A percentile compares a stretch with the other conserved stretches of the same genome.
phyloP scores from a whole-genome alignment of 2,113 vertebrate species.

The Callionymus lyra region DNA sequence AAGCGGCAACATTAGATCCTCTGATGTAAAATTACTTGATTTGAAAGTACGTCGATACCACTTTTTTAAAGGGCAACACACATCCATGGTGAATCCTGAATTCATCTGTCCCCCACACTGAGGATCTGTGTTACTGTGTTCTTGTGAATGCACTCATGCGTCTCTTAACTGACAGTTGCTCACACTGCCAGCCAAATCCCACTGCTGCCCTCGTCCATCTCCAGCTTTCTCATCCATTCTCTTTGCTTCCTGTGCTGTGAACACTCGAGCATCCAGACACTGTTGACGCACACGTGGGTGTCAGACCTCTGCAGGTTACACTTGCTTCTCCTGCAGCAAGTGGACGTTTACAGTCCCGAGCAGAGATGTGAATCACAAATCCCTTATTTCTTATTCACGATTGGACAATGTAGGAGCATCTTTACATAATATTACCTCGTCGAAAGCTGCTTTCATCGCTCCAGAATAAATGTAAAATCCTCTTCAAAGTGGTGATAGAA shows the following conservation, averaged over 20 bases:
- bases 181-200: slow-evolving; percentile 30
- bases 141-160: slow-evolving; percentile 40
- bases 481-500: neutral
- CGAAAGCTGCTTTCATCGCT: neutral
- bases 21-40: too few relatives aligned
- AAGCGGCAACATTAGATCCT: too few relatives aligned
- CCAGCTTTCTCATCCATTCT: neutral
- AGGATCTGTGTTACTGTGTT: slow-evolving; percentile 31
- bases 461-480: neutral
- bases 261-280: slow-evolving; percentile 19
- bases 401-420: slow-evolving; percentile 8
- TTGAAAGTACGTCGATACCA: too few relatives aligned
- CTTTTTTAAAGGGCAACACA: too few relatives aligned
- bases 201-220: slow-evolving; percentile 19
- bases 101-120: slow-evolving; percentile 11
- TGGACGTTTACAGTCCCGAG: slow-evolving; percentile 1
- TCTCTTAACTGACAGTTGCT: slow-evolving; percentile 23
- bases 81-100: too few relatives aligned
- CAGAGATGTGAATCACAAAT: slow-evolving; percentile 12
- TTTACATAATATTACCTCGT: slow-evolving; percentile 22
- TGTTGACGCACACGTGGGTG: slow-evolving; percentile 6
- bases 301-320: slow-evolving; percentile 17
- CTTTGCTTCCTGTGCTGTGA: slow-evolving; percentile 25
- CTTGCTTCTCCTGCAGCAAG: slow-evolving; percentile 21
- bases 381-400: neutral